A percentile compares a stretch with the other conserved stretches of the same genome.
Evolutionary conservation across 2,888 invertebrate genomes (phyloP).

Genomic region (Archips crataeganus): DNA sequence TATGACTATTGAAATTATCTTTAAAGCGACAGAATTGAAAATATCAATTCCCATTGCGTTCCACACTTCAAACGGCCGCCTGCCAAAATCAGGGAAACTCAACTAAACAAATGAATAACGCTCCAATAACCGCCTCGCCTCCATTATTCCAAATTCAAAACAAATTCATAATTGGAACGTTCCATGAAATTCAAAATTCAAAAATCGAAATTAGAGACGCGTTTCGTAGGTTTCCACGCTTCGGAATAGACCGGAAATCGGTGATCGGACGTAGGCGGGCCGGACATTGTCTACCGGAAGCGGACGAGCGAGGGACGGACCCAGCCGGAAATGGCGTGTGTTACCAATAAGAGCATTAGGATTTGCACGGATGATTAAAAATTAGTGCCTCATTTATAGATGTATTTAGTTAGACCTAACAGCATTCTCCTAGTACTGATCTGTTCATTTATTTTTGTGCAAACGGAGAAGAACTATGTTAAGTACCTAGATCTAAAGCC

Average conservation of each 20-base stretch:
- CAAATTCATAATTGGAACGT: slow-evolving; percentile 22
- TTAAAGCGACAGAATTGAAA: background rate
- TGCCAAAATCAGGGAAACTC: slow-evolving; percentile 15
- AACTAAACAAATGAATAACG: slow-evolving; percentile 22
- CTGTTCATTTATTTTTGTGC: no score
- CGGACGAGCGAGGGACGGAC: slow-evolving; percentile 71
- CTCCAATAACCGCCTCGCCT: slow-evolving; percentile 15
- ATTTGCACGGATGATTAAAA: slow-evolving; percentile 45
- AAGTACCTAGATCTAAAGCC: no score
- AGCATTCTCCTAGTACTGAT: no score
- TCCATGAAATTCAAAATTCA: slow-evolving; percentile 51
- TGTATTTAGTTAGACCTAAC: no score
- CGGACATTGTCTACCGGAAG: slow-evolving; percentile 82
- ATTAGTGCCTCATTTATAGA: slow-evolving; percentile 10
- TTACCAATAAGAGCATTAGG: slow-evolving; percentile 60
- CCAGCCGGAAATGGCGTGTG: slow-evolving; percentile 74
- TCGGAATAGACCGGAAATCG: slow-evolving; percentile 60
- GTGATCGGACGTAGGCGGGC: slow-evolving; percentile 72
- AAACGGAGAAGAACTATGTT: no score
- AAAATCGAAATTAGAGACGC: slow-evolving; percentile 58
- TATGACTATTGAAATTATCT: no score
- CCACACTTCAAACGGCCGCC: background rate
- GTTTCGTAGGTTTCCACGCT: slow-evolving; percentile 37
- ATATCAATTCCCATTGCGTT: background rate
- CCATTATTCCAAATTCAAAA: slow-evolving; percentile 3